These are phyloP conservation scores for Ahaetulla prasina DNA, from an alignment of 2,113 vertebrate genomes.

Conservation along the genomic window DNA sequence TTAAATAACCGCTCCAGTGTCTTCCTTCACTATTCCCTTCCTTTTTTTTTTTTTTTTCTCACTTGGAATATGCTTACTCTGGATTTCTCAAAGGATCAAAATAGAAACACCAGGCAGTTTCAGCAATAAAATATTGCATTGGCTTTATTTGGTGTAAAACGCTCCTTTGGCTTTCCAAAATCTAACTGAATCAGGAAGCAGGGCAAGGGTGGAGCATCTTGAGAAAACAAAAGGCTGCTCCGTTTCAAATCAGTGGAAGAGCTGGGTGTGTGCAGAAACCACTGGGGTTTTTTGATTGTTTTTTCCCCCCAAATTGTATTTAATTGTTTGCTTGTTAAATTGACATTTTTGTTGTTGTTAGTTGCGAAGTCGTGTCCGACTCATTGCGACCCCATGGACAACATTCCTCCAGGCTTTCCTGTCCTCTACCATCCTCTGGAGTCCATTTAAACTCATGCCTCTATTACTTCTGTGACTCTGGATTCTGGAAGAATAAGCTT, in stretches of 20 bases:
- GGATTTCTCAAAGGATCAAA: background rate
- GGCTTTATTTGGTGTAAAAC: background rate
- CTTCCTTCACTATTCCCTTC: background rate
- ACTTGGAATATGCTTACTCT: background rate
- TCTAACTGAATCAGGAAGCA: background rate
- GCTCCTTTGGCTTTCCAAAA: background rate
- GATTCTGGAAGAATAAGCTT: background rate
- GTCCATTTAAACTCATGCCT: too few relatives aligned
- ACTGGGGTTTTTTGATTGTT: background rate
- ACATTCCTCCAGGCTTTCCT: too few relatives aligned
- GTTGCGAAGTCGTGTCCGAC: too few relatives aligned
- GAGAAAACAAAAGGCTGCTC: background rate
- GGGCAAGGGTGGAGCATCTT: background rate
- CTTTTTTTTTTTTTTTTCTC: background rate
- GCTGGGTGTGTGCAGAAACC: background rate
- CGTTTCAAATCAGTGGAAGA: background rate
- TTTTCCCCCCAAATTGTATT: too few relatives aligned
- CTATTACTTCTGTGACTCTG: background rate
- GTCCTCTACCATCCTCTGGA: too few relatives aligned
- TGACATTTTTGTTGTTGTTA: too few relatives aligned
- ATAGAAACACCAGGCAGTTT: background rate
- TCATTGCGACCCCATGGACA: too few relatives aligned
- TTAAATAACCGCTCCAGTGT: conserved; percentile 13
- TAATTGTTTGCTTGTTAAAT: too few relatives aligned
- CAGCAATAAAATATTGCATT: background rate